Base-by-base conservation (phyloP, 2,113 vertebrate species). In the Litocranius walleri region DNA sequence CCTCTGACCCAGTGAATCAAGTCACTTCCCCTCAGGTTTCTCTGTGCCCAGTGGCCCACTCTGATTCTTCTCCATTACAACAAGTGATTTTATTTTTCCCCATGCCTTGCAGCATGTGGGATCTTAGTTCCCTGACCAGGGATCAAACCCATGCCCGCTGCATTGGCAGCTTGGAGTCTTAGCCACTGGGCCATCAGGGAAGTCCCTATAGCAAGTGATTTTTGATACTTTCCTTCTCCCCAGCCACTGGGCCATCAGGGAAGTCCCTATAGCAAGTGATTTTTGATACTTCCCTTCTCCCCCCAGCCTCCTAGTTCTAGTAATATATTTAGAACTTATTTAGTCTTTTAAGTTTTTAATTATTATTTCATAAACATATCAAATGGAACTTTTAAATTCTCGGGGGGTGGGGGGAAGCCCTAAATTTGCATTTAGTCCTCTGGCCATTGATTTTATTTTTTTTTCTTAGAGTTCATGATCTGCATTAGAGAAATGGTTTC, bases 281-380 rank as follows among this genome's bases (percentile, higher is more conserved):
- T 48, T 67, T 62, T 52, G 8, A 7, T 52, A 6, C 45, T 40
- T 61, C 10, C 54, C 78, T 57, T 77, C 64, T 54, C 64, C 9
- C 33, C 30, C 71, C 29, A 81, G 50, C 40, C 56, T 85, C 61
- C 40, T 13, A 48, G 82, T 16, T 80, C 36, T 52, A 40, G 43
- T 61, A 62, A 30, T 23, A 3, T 15, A 50, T 54, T 82, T n/a
- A 91, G 14, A 57, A 50, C 43, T 71, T 43, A 36, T 71, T 57
- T 40, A 25, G 33, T 83, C 64, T 40, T 64, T 90, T 64, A 33
- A 45, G 9, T 77, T 95, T 94, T 30, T 21, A 50, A 6, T 86
- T 95, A 54, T 82, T 94, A 48, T 17, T 56, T 71, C 64, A 64
- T 84, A 64, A 91, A 89, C 29, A 27, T n/a, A 30, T 19, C 74